These are phyloP conservation scores for Leptestheria dahalacensis DNA, from an alignment of 1,140 invertebrate species.

Conservation along the genomic window DNA sequence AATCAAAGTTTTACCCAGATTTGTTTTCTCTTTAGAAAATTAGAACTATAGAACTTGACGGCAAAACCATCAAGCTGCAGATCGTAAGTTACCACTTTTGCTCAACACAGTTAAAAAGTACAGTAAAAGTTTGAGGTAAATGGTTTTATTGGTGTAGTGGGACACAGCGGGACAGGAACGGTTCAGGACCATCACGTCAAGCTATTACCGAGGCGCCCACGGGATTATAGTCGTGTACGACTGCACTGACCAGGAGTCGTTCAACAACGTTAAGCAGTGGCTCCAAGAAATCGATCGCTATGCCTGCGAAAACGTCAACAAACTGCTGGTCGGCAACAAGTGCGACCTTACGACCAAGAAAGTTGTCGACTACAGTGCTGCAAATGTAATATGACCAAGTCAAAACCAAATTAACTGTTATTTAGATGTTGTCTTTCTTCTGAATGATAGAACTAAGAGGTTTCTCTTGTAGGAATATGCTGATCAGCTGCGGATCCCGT, in stretches of 20 bases:
- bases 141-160: slow-evolving; percentile 44
- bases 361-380: slow-evolving; percentile 82
- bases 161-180: slow-evolving; percentile 97
- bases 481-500: slow-evolving; percentile 90
- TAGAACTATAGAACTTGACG: slow-evolving; percentile 95
- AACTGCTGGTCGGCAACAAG: slow-evolving; percentile 96
- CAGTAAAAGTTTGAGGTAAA: slow-evolving; percentile 11
- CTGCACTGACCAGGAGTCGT: slow-evolving; percentile 96
- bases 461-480: slow-evolving; percentile 70
- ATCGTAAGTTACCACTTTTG: slow-evolving; percentile 52
- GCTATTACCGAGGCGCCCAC: slow-evolving; percentile 97
- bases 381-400: slow-evolving; percentile 50
- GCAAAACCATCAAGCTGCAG: slow-evolving; percentile 98
- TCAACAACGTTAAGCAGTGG: slow-evolving; percentile 96
- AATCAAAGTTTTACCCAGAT: slow-evolving; percentile 17
- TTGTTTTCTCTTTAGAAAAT: slow-evolving; percentile 69
- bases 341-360: slow-evolving; percentile 90
- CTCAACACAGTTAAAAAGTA: slow-evolving; percentile 8
- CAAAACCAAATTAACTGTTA: neutral
- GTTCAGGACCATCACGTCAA: slow-evolving; percentile 95
- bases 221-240: slow-evolving; percentile 99
- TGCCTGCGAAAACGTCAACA: slow-evolving; percentile 98
- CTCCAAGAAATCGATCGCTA: slow-evolving; percentile 96
- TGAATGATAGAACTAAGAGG: too few relatives aligned
- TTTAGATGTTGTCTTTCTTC: neutral